Percentiles rank a stretch among this genome's conserved stretches.
phyloP scores from a whole-genome alignment of 2,113 vertebrate genomes.

The Paralichthys olivaceus region DNA sequence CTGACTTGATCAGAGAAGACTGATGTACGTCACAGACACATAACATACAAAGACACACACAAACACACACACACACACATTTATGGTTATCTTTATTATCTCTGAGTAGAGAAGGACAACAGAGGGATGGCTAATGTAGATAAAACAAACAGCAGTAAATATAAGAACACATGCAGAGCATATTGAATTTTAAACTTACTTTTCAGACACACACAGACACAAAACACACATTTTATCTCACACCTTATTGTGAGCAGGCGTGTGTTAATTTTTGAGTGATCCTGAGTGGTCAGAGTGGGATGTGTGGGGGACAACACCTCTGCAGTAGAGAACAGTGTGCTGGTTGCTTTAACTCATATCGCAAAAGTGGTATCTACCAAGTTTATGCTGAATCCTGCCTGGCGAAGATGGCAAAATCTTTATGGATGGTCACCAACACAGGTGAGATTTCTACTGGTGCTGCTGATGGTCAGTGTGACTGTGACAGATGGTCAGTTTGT shows the following conservation, averaged over 20 bases:
- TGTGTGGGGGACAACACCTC: no score
- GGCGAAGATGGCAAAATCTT: no score
- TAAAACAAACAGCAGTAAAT: background rate
- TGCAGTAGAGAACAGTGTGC: no score
- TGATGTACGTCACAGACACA: slow-evolving; percentile 54
- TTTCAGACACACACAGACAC: slow-evolving; percentile 19
- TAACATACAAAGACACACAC: slow-evolving; percentile 9
- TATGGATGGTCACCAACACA: no score
- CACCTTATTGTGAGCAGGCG: no score
- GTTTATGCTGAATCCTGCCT: no score
- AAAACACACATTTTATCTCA: slow-evolving; percentile 1
- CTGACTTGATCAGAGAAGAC: slow-evolving; percentile 61
- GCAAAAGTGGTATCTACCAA: no score
- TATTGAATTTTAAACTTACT: background rate
- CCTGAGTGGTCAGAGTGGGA: no score
- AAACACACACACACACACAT: slow-evolving; percentile 19
- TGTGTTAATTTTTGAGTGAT: background rate
- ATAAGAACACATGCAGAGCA: slow-evolving; percentile 13
- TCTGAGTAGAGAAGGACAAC: background rate
- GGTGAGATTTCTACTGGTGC: no score
- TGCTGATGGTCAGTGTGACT: no score
- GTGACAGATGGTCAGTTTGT: no score
- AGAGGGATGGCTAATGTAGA: background rate
- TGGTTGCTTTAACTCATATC: no score
- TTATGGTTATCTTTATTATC: slow-evolving; percentile 35